These are phyloP conservation scores for Eutolmus rufibarbis DNA, from an alignment of 2,888 invertebrate species.

Conservation along the genomic window DNA sequence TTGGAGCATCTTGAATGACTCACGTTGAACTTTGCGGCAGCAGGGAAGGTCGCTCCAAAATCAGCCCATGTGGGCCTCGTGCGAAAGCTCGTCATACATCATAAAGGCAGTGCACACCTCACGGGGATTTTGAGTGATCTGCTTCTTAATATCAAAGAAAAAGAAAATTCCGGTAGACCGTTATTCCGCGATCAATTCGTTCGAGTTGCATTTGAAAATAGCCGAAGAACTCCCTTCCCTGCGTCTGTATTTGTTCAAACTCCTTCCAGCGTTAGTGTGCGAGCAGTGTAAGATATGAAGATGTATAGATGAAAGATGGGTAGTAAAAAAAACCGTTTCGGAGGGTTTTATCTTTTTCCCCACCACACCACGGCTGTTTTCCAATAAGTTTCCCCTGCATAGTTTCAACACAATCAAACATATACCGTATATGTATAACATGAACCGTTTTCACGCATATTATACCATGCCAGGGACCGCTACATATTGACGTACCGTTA, in stretches of 20 bases:
- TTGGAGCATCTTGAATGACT: not conserved
- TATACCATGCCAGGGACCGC: not conserved
- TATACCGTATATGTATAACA: not conserved
- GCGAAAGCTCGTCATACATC: not conserved
- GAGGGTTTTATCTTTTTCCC: not conserved
- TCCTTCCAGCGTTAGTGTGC: not conserved
- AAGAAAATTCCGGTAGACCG: not conserved
- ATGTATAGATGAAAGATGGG: not conserved
- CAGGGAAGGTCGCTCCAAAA: not conserved
- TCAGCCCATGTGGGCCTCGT: not conserved
- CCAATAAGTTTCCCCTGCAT: not conserved
- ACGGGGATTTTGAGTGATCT: not conserved
- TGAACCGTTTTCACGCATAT: not conserved
- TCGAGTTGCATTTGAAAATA: not conserved
- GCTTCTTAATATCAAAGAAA: not conserved
- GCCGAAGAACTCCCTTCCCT: not conserved
- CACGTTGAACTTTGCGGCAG: not conserved
- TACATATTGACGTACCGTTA: not conserved
- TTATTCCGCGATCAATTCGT: not conserved
- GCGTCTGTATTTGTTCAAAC: not conserved
- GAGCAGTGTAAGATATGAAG: not conserved
- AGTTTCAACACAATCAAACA: not conserved
- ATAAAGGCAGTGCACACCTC: not conserved
- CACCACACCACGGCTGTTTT: not conserved
- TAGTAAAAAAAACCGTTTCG: not conserved